phyloP scores from a whole-genome alignment of 1,140 invertebrate species.

The Anadara kagoshimensis region DNA sequence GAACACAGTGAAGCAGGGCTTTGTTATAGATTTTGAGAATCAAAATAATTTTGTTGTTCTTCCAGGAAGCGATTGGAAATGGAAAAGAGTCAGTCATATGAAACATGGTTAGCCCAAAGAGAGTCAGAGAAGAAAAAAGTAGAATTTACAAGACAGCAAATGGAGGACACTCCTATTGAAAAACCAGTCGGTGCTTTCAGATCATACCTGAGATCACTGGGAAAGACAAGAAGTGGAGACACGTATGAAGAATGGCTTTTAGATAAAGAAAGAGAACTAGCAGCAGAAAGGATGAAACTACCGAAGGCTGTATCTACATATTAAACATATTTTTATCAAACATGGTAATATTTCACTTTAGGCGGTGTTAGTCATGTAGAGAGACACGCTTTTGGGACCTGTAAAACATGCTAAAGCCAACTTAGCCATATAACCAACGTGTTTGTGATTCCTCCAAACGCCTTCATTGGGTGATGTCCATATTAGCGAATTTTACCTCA shows the following conservation, averaged over 20 bases:
- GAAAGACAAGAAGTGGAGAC: slow-evolving; percentile 48
- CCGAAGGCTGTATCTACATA: too few species aligned
- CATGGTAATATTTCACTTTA: too few species aligned
- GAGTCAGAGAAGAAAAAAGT: slow-evolving; percentile 51
- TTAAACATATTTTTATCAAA: too few species aligned
- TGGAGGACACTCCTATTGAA: slow-evolving; percentile 11
- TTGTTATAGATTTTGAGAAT: background rate
- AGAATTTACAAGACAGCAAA: slow-evolving; percentile 21
- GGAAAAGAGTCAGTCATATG: slow-evolving; percentile 53
- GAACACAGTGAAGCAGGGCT: background rate
- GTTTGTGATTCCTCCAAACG: too few species aligned
- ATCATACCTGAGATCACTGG: slow-evolving; percentile 51
- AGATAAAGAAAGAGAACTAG: slow-evolving; percentile 56
- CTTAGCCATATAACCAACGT: too few species aligned
- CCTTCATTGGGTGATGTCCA: too few species aligned
- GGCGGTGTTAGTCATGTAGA: too few species aligned
- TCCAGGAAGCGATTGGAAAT: slow-evolving; percentile 50
- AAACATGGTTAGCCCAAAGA: slow-evolving; percentile 52
- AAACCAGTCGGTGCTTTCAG: slow-evolving; percentile 49
- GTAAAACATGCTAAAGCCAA: too few species aligned
- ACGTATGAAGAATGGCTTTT: slow-evolving; percentile 58
- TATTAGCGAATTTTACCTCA: too few species aligned
- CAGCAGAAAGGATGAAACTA: background rate
- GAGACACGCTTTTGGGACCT: too few species aligned
- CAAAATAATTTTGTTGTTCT: background rate